Percentiles rank a stretch among this genome's conserved stretches.
These are phyloP conservation scores for Aleiodes alternator DNA, from an alignment of 2,888 invertebrate species.

Conservation along the genomic window DNA sequence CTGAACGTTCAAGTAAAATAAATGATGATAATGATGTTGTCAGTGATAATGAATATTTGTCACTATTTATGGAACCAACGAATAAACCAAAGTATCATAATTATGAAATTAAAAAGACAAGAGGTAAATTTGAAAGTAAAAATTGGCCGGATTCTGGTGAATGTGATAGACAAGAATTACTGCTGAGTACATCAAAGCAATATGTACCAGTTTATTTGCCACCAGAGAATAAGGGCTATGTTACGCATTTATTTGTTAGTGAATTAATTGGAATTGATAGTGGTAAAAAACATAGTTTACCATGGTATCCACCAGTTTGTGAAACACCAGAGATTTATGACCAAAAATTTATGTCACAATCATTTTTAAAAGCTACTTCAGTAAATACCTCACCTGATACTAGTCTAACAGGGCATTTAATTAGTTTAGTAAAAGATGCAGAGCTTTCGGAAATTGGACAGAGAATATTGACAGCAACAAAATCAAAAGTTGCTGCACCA, in stretches of 20 bases:
- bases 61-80: conserved; percentile 63
- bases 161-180: conserved; percentile 58
- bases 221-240: conserved; percentile 87
- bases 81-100: conserved; percentile 62
- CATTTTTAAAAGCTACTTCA: conserved; percentile 63
- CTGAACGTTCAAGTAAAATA: conserved; percentile 14
- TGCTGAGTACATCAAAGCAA: conserved; percentile 57
- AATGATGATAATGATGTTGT: conserved; percentile 52
- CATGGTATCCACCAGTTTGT: conserved; percentile 87
- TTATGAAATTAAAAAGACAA: conserved; percentile 59
- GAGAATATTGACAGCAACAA: conserved; percentile 83
- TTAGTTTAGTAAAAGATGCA: conserved; percentile 72
- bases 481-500: conserved; percentile 82
- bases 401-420: conserved; percentile 74
- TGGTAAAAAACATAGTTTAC: conserved; percentile 81
- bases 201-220: conserved; percentile 83
- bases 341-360: conserved; percentile 71
- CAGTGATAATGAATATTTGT: conserved; percentile 52
- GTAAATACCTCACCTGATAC: conserved; percentile 66
- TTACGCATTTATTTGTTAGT: conserved; percentile 67
- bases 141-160: conserved; percentile 62
- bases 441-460: conserved; percentile 87
- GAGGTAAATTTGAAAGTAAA: conserved; percentile 58
- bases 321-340: conserved; percentile 71
- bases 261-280: conserved; percentile 80